Evolutionary conservation across 2,888 invertebrate genomes (phyloP), one percentile per base, ranked within the genome.

Genomic region (Lasioglossum leucozonium): DNA sequence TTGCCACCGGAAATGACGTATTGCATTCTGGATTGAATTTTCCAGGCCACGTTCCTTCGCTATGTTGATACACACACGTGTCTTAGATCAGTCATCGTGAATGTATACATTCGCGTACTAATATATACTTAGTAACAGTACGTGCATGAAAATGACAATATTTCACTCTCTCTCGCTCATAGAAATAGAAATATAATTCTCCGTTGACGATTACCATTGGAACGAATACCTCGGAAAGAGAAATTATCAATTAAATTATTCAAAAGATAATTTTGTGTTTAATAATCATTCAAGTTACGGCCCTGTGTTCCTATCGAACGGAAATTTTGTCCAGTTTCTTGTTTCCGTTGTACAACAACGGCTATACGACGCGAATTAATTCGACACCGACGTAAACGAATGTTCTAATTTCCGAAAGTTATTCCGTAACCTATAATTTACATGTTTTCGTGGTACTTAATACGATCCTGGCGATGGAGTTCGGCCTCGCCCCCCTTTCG

Each of bases 401-500:
- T 65, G 18, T 67, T 34, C 67, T 10, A 10, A 67, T 37, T 4
- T 37, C 37, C 4, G 22, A 37, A 22, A 67, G 37, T 4, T 37
- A 34, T 67, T 67, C 37, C 11, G 67, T 72, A 67, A 58, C 26
- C 77, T 83, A 42, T 44, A 83, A 75, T 78, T 84, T 83, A 72
- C 44, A 40, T 82, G 30, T 77, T 81, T 80, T 73, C 74, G 76
- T 74, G 62, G 65, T 73, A 73, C 69, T 79, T 85, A 71, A 71
- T 79, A 79, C 85, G 82, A 75, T 80, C 76, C 86, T 88, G 82
- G 40, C 67, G 85, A 72, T 84, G 79, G 82, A 86, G 83, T 86
- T 79, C 88, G 88, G 88, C 88, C 88, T 91, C 92, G 90, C 88
- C 91, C 90, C 91, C 92, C 86, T 89, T 90, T 88, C 79, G 79